phyloP scores from a whole-genome alignment of 1,140 invertebrate genomes.

The Brachionus rubens region DNA sequence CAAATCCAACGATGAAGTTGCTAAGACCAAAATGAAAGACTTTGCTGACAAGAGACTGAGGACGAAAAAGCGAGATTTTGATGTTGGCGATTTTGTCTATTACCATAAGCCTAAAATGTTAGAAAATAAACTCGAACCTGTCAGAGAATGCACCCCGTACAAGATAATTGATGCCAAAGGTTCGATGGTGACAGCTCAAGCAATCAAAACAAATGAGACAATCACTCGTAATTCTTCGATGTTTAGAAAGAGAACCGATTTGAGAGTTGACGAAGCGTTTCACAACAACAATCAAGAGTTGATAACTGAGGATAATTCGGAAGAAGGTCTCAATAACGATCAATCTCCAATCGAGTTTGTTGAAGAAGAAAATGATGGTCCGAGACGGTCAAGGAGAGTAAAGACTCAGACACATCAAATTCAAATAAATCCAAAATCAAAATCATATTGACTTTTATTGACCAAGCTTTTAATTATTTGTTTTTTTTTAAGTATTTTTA shows the following conservation, averaged over 20 bases:
- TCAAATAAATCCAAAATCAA: neutral
- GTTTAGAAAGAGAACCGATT: neutral
- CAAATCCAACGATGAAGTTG: too few species aligned
- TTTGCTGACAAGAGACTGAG: conserved; percentile 9
- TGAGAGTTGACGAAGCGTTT: neutral
- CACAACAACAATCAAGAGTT: too few species aligned
- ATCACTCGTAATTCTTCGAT: neutral
- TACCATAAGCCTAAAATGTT: too few species aligned
- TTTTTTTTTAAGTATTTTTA: conserved; percentile 4
- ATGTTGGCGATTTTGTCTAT: conserved; percentile 1
- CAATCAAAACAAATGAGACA: neutral
- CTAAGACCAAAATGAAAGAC: too few species aligned
- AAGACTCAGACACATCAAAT: neutral
- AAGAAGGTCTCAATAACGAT: neutral
- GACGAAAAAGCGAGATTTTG: neutral
- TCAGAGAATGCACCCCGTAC: neutral
- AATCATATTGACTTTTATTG: conserved; percentile 1
- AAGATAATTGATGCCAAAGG: neutral
- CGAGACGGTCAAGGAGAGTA: neutral
- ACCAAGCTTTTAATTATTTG: neutral
- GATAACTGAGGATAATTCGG: too few species aligned
- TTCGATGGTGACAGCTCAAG: neutral
- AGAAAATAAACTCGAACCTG: conserved; percentile 4
- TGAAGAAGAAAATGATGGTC: neutral
- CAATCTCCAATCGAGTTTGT: neutral